phyloP scores from a whole-genome alignment of 2,888 invertebrate species.

The Eristalinus aeneus region DNA sequence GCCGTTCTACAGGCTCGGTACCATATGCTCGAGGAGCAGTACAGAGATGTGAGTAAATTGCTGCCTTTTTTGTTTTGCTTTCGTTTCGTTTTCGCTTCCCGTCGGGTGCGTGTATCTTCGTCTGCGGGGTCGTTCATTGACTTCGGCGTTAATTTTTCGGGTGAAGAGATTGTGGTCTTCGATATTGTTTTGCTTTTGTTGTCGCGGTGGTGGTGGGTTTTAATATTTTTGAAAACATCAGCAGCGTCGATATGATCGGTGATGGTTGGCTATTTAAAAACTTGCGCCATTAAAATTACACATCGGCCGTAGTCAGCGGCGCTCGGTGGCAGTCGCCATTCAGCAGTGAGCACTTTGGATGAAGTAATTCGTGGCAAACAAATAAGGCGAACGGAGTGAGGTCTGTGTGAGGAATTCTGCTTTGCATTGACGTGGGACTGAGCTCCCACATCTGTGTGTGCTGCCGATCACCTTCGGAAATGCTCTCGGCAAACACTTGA shows the following conservation, averaged over 20 bases:
- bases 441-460: background rate
- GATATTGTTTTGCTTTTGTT: background rate
- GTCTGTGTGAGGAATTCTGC: background rate
- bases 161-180: background rate
- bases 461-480: background rate
- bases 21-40: conserved; percentile 92
- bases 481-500: background rate
- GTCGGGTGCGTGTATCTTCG: background rate
- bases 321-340: background rate
- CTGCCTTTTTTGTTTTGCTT: background rate
- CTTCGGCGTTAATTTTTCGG: background rate
- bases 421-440: background rate
- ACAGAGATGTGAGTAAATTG: conserved; percentile 83
- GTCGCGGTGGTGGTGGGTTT: background rate
- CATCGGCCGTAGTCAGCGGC: background rate
- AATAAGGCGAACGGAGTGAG: background rate
- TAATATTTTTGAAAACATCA: background rate
- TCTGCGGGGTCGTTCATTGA: background rate
- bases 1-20: conserved; percentile 94
- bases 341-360: background rate
- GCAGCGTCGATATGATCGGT: background rate
- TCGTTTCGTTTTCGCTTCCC: background rate
- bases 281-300: background rate
- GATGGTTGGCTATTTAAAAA: background rate
- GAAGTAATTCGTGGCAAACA: background rate